Evolutionary conservation across 2,888 invertebrate species (phyloP).

Genomic region (Troides oblongomaculatus): DNA sequence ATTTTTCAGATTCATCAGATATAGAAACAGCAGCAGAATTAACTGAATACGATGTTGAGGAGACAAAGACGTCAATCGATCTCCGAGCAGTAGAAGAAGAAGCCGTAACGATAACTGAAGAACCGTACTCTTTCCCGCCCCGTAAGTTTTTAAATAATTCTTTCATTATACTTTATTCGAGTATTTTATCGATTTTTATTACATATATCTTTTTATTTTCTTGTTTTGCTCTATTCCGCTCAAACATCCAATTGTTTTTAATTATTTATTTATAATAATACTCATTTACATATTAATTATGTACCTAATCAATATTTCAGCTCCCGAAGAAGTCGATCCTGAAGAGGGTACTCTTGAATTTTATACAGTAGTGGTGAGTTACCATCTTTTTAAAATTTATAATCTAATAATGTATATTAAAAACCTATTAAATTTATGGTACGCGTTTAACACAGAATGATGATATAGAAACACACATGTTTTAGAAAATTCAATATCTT

Average conservation of each 20-base stretch:
- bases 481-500: no score
- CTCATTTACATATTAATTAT: not conserved
- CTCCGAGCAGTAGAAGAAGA: conserved; percentile 52
- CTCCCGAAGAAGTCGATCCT: conserved; percentile 75
- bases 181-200: no score
- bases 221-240: no score
- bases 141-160: conserved; percentile 43
- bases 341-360: conserved; percentile 79
- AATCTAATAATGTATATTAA: not conserved
- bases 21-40: conserved; percentile 54
- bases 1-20: conserved; percentile 41
- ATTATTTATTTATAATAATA: no score
- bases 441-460: no score
- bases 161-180: not conserved
- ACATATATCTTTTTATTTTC: no score
- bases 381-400: not conserved
- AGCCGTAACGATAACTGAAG: conserved; percentile 48
- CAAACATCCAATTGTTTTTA: no score
- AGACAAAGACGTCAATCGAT: conserved; percentile 47
- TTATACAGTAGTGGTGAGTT: conserved; percentile 67
- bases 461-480: no score
- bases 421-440: no score
- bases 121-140: conserved; percentile 63
- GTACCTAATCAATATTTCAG: conserved; percentile 39
- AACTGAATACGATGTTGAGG: conserved; percentile 44